Percentiles rank a stretch among this genome's conserved stretches.
Evolutionary conservation across 2,888 invertebrate genomes (phyloP).

Genomic region (Crossocerus cetratus): DNA sequence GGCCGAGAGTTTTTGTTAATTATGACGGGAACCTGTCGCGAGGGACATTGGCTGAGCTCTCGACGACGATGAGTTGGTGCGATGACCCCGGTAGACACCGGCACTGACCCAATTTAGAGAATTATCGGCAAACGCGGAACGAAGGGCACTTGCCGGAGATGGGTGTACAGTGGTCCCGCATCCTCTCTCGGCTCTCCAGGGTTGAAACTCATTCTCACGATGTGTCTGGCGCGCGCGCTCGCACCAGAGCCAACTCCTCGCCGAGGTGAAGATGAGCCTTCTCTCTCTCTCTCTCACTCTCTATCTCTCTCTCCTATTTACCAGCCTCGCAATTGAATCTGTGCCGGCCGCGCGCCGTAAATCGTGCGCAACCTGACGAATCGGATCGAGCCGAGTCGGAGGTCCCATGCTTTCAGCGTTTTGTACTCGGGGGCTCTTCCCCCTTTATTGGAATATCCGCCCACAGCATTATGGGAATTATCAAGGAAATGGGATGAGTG

Average conservation of each 20-base stretch:
- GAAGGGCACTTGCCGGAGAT: neutral
- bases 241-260: no score
- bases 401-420: constrained; percentile 68
- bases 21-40: constrained; percentile 31
- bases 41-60: constrained; percentile 18
- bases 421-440: constrained; percentile 69
- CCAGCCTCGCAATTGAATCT: constrained; percentile 35
- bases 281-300: no score
- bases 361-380: constrained; percentile 66
- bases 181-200: constrained; percentile 1
- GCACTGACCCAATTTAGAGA: neutral
- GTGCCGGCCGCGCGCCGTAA: constrained; percentile 57
- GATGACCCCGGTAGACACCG: constrained; percentile 10
- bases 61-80: constrained; percentile 25
- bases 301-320: constrained; percentile 47
- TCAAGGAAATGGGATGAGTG: constrained; percentile 74
- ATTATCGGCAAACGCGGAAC: neutral
- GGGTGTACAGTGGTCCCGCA: constrained; percentile 5
- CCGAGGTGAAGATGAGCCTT: neutral
- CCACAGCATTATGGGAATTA: constrained; percentile 77
- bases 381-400: constrained; percentile 51
- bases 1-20: constrained; percentile 31
- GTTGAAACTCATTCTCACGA: constrained; percentile 13
- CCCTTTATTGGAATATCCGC: constrained; percentile 77
- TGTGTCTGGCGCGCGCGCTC: neutral